Base-by-base conservation (phyloP, 2,888 invertebrate species). In the Phytoseiulus persimilis region DNA sequence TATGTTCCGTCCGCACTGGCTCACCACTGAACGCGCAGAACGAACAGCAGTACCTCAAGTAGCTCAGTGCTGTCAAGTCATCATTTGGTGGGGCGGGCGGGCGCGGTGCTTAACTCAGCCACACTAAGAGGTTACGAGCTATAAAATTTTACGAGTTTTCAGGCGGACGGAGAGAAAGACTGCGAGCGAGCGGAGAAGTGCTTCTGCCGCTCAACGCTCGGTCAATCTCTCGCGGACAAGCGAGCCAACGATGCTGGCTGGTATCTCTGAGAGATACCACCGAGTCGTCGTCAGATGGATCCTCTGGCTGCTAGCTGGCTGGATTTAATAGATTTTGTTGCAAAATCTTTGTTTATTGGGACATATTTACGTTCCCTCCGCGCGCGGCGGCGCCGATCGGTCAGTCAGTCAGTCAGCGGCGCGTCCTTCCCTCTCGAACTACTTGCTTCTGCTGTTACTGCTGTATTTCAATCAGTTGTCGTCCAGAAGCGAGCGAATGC, bases 331-430 rank as follows among this genome's bases (percentile, higher is more conserved):
- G 32, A 87, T 87, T 87, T 87, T 87, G 31, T 87, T 87, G 87
- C 87, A 87, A 87, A 87, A 87, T 87, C 87, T 87, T 87, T 87
- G 87, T 87, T 87, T 87, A 87, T 87, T 87, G 87, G 87, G 87
- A 87, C 33, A 87, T 87, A 87, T 87, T 87, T 87, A 87, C 87
- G 87, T 87, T 87, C 87, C 87, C 87, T 87, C 87, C 65, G 65
- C 65, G 28, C 65, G 65, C 65, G 65, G 65, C 28, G 65, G 65
- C 65, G 65, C 11, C 18, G 18, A 23, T 23, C 11, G 65, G 65
- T 23, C 65, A 23, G 18, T 65, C 65, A 23, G 65, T 65, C 65
- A 65, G 65, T 65, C 65, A 65, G 65, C 65, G 65, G 65, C 65
- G 65, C 65, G 65, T 65, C 65, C 65, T 65, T 65, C 65, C 65